Conservation (phyloP, 2,888 invertebrate genomes). For the Arctia plantaginis region DNA sequence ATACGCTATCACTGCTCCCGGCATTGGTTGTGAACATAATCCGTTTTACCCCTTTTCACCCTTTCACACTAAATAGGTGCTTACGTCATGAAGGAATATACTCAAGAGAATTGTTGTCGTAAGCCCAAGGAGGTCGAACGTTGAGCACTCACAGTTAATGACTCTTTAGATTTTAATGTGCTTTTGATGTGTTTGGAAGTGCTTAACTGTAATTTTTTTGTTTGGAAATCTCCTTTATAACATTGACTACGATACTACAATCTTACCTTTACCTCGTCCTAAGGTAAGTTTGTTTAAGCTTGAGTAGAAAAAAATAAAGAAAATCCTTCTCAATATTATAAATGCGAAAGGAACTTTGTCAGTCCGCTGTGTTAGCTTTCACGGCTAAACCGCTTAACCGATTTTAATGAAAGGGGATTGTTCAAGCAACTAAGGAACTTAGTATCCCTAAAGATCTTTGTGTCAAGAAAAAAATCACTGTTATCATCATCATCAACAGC, state of each 20-base stretch:
- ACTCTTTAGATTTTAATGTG: constrained; percentile 24
- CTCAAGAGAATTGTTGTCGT: constrained; percentile 12
- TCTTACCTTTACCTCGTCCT: neutral
- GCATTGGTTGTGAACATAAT: constrained; percentile 18
- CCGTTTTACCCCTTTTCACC: constrained; percentile 26
- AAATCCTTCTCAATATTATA: no score
- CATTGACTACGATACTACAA: neutral
- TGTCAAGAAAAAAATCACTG: no score
- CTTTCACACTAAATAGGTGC: constrained; percentile 17
- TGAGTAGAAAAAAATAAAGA: neutral
- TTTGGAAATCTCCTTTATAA: neutral
- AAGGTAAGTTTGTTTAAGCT: neutral
- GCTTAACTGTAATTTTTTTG: neutral
- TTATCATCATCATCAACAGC: no score
- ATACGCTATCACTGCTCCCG: constrained; percentile 8
- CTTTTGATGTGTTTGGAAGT: constrained; percentile 27
- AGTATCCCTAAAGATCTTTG: no score
- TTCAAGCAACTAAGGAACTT: no score
- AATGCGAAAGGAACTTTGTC: no score
- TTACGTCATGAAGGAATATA: constrained; percentile 24
- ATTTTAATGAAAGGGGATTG: no score
- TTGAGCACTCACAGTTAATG: constrained; percentile 31
- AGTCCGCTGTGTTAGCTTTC: no score
- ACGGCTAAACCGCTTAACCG: no score
- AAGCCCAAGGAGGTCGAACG: constrained; percentile 14